Evolutionary conservation across 2,113 vertebrate species (phyloP).

Genomic region (Thryonomys swinderianus): DNA sequence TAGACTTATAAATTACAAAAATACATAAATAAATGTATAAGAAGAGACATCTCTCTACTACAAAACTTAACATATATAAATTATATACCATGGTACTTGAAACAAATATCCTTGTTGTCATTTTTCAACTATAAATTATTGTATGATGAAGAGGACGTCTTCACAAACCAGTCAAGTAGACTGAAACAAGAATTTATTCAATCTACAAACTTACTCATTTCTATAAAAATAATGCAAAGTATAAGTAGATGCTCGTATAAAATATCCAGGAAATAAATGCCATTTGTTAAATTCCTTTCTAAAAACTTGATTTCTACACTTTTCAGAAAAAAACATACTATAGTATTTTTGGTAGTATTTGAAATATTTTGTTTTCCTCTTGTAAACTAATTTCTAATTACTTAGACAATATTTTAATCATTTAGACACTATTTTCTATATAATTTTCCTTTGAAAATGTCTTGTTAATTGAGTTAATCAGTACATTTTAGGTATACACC

Average conservation of each 20-base stretch:
- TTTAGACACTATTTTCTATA: not conserved
- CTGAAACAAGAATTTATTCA: not conserved
- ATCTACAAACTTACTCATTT: constrained; percentile 16
- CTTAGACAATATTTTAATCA: not conserved
- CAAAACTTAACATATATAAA: not conserved
- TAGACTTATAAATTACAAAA: not conserved
- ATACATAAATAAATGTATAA: not conserved
- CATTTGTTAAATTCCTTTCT: constrained; percentile 11
- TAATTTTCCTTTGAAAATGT: not conserved
- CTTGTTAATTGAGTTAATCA: no score
- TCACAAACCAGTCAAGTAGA: not conserved
- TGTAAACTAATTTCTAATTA: not conserved
- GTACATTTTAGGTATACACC: no score
- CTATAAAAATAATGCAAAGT: not conserved
- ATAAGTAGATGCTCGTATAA: not conserved
- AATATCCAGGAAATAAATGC: not conserved
- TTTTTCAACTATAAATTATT: constrained; percentile 24
- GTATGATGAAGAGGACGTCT: not conserved
- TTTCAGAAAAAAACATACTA: not conserved
- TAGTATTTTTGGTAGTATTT: not conserved
- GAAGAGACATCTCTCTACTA: not conserved
- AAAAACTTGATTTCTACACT: not conserved
- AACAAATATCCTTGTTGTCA: not conserved
- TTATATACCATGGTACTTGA: not conserved
- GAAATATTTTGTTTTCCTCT: not conserved